Conservation (phyloP, 2,113 vertebrate species). For the Rousettus leschenaultii region DNA sequence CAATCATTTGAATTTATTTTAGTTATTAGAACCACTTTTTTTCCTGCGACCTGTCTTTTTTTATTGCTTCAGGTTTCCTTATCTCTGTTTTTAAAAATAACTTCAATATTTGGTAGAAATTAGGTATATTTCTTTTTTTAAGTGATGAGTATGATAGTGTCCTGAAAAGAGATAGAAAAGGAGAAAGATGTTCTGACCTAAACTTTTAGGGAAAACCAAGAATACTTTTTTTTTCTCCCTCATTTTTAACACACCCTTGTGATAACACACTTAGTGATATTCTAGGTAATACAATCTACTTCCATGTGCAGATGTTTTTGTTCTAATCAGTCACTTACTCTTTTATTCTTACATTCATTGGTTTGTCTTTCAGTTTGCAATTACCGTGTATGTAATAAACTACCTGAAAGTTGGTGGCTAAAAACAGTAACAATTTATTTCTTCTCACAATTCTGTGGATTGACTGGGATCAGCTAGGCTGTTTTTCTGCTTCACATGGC, state of each 20-base stretch:
- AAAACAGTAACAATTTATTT: not conserved
- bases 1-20: constrained; percentile 9
- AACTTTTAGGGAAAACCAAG: not conserved
- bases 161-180: not conserved
- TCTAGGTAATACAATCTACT: not conserved
- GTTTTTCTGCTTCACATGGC: not conserved
- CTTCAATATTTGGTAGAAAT: constrained; percentile 33
- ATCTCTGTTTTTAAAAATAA: not conserved
- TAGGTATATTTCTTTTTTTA: not conserved
- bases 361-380: not conserved
- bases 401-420: not conserved
- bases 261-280: not conserved
- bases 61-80: not conserved
- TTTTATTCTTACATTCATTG: not conserved
- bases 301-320: not conserved
- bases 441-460: not conserved
- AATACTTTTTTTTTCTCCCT: not conserved
- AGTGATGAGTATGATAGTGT: not conserved
- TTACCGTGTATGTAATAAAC: not conserved
- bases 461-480: not conserved
- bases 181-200: not conserved
- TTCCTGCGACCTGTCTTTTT: not conserved
- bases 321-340: not conserved
- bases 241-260: not conserved
- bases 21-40: not conserved